A percentile compares a stretch with the other conserved stretches of the same genome.
These are phyloP conservation scores for Buathra laborator DNA, from an alignment of 2,888 invertebrate genomes.

Conservation along the genomic window DNA sequence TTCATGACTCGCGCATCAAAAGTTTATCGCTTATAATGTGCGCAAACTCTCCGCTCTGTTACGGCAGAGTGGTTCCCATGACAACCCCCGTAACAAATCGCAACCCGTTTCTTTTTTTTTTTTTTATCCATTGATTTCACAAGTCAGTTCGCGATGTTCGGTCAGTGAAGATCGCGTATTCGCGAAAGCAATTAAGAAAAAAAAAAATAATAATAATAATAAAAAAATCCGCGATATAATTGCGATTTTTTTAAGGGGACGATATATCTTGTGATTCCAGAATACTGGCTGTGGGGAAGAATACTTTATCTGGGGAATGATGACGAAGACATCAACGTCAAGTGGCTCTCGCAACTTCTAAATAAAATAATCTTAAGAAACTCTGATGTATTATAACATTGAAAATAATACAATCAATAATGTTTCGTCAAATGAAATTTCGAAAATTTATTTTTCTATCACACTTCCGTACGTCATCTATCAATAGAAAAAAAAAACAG, in stretches of 20 bases:
- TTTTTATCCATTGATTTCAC: slow-evolving; percentile 1
- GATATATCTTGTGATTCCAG: not conserved
- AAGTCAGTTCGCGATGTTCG: not conserved
- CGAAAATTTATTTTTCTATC: not conserved
- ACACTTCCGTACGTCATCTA: not conserved
- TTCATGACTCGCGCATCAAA: not conserved
- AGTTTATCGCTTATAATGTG: not conserved
- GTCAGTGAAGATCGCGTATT: not conserved
- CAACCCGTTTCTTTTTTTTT: not conserved
- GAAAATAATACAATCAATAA: slow-evolving; percentile 21
- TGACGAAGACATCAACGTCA: not conserved
- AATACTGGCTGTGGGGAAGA: not conserved
- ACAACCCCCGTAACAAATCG: not conserved
- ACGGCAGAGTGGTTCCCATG: not conserved
- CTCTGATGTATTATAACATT: not conserved
- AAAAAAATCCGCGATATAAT: not conserved
- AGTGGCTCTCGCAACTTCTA: not conserved
- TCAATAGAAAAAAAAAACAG: slow-evolving; percentile 5
- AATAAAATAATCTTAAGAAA: not conserved
- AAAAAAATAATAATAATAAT: not conserved
- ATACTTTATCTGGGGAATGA: not conserved
- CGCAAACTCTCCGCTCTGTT: slow-evolving; percentile 13
- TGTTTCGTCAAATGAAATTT: not conserved
- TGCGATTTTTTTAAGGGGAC: not conserved
- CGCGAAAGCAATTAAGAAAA: too few species aligned